These are phyloP conservation scores for Caranx melampygus DNA, from an alignment of 2,113 vertebrate genomes.

Conservation along the genomic window DNA sequence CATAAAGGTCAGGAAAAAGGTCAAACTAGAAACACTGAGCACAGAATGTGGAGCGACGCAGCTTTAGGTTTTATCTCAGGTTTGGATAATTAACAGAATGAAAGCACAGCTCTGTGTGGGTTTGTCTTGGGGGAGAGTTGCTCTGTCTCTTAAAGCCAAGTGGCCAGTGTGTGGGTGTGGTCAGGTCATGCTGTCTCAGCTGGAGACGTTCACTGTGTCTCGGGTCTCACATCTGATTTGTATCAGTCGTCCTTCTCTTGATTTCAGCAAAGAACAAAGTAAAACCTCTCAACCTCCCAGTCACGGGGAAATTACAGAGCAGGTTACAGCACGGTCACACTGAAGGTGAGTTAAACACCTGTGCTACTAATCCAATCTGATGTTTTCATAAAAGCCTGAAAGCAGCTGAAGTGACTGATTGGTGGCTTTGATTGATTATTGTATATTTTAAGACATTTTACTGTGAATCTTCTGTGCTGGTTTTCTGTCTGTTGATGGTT, in stretches of 20 bases:
- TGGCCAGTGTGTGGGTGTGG: not conserved
- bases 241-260: constrained; percentile 52
- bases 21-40: no score
- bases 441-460: no score
- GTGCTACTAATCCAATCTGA: not conserved
- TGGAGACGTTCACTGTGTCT: not conserved
- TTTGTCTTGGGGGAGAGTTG: not conserved
- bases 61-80: no score
- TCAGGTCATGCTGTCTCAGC: not conserved
- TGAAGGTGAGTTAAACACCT: constrained; percentile 65
- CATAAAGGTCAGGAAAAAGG: no score
- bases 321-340: not conserved
- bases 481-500: not conserved
- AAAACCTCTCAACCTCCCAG: constrained; percentile 56
- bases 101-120: no score
- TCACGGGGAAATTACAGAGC: constrained; percentile 42
- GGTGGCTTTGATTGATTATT: not conserved
- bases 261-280: constrained; percentile 75
- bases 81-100: no score
- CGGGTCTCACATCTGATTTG: not conserved
- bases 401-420: not conserved
- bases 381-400: not conserved
- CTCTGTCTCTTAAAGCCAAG: not conserved
- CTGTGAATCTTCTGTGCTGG: not conserved
- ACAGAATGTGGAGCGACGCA: no score